Base-by-base conservation (phyloP, 2,113 vertebrate genomes). In the Arizona elegans region DNA sequence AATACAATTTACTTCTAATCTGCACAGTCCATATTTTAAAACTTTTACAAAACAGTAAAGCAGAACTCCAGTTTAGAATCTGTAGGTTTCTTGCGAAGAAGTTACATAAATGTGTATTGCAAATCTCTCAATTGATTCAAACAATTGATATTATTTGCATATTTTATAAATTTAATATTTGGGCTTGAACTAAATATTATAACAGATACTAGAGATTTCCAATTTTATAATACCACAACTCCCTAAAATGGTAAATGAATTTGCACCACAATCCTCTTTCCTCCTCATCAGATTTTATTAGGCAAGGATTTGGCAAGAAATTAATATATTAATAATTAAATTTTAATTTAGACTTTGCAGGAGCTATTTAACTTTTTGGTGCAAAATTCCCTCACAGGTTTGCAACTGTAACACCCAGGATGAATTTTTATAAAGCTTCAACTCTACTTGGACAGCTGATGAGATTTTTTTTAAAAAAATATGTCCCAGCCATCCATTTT, bases 151-250 rank as follows among this genome's bases (percentile, higher is more conserved):
- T 93, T 26, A 0, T 55, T 15, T 75, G 92, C 38, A 90, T 81
- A 75, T 15, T 55, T 91, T 92, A 92, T 3, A 47, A 9, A 89
- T 86, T 91, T 92, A 89, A 88, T 0, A 15, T 6, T 33, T 88
- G 59, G 90, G 86, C 81, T 94, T 94, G 4, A 87, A 62, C 87
- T 1, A 92, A 95, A 87, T 3, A 10, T 29, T 15, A 86, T 52
- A 87, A 29, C 92, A 19, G 38, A 94, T 29, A 12, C 59, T 62
- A 62, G 59, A 26, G 8, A 62, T 62, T 65, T 65, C 26, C 59
- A 65, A 12, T 65, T 65, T 65, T 65, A 65, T 29, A 9, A 11
- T 65, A 65, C 59, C 26, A 29, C 10, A 59, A 59, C 59, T 26
- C 24, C 9, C 26, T 62, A 65, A 65, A 12, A 65, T 12, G 59